phyloP scores from a whole-genome alignment of 2,113 vertebrate genomes.

The Haemorhous mexicanus region DNA sequence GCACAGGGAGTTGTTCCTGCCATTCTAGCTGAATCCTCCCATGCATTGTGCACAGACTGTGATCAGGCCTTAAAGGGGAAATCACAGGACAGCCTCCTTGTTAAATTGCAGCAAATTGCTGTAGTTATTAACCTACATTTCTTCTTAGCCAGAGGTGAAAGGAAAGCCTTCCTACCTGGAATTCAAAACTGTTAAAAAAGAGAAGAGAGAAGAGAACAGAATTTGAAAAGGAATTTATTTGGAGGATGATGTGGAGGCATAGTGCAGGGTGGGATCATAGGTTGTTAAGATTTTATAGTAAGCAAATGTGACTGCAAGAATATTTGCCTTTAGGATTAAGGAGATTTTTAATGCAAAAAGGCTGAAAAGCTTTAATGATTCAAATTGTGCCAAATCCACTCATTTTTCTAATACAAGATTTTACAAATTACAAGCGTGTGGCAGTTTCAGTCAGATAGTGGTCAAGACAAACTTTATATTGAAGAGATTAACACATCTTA shows the following conservation, averaged over 20 bases:
- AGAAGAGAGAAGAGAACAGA: neutral
- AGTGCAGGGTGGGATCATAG: neutral
- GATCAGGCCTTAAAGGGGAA: neutral
- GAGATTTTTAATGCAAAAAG: neutral
- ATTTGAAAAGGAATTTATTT: neutral
- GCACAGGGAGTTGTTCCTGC: neutral
- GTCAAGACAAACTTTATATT: neutral
- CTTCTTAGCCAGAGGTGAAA: neutral
- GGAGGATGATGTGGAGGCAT: neutral
- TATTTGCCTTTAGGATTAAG: neutral
- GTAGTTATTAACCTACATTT: neutral
- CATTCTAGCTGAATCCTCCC: neutral
- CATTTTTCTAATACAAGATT: neutral
- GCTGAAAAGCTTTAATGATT: neutral
- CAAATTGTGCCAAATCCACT: neutral
- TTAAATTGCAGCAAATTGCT: neutral
- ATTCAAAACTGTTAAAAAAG: neutral
- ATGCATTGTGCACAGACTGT: neutral
- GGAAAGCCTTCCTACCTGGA: neutral
- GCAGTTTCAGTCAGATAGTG: neutral
- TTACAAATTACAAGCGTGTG: neutral
- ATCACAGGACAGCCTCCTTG: neutral
- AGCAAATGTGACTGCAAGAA: neutral
- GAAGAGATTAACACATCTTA: neutral
- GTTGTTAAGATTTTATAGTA: neutral